Percentiles rank a stretch among this genome's conserved stretches.
These are phyloP conservation scores for Stenopsyche tienmushanensis DNA, from an alignment of 1,140 invertebrate genomes.

Conservation along the genomic window DNA sequence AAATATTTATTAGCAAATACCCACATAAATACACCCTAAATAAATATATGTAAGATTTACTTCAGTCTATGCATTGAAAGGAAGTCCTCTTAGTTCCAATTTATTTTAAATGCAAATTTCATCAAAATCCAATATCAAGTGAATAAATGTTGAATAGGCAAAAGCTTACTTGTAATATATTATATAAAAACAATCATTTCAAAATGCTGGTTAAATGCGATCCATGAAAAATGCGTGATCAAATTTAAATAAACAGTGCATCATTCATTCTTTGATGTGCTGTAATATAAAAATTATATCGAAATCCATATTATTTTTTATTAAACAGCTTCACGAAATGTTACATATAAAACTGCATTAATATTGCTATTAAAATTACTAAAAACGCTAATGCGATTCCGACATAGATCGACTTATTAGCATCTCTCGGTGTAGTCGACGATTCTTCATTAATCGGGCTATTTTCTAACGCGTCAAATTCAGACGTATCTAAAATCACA, in stretches of 20 bases:
- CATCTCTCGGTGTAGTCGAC: conserved; percentile 54
- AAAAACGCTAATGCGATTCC: conserved; percentile 59
- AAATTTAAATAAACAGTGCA: background rate
- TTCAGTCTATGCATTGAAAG: background rate
- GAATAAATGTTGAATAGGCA: background rate
- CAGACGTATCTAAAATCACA: conserved; percentile 59
- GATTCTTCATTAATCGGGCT: conserved; percentile 56
- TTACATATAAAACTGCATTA: conserved; percentile 42
- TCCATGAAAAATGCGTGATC: background rate
- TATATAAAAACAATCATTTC: background rate
- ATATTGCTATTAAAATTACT: conserved; percentile 59
- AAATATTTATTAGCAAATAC: background rate
- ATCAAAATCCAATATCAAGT: background rate
- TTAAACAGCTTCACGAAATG: background rate
- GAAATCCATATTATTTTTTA: background rate
- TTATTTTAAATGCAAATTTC: background rate
- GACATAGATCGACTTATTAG: conserved; percentile 58
- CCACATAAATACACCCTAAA: background rate
- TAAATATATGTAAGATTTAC: background rate
- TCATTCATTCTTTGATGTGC: too few species aligned
- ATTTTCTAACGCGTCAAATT: conserved; percentile 63
- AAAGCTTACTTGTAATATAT: background rate
- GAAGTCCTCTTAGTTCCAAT: background rate
- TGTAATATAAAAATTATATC: background rate
- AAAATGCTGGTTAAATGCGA: background rate